Evolutionary conservation across 2,797 vertebrate species (phyloP), one percentile per base, ranked within the genome.

Genomic region (Lutjanus campechanus): DNA sequence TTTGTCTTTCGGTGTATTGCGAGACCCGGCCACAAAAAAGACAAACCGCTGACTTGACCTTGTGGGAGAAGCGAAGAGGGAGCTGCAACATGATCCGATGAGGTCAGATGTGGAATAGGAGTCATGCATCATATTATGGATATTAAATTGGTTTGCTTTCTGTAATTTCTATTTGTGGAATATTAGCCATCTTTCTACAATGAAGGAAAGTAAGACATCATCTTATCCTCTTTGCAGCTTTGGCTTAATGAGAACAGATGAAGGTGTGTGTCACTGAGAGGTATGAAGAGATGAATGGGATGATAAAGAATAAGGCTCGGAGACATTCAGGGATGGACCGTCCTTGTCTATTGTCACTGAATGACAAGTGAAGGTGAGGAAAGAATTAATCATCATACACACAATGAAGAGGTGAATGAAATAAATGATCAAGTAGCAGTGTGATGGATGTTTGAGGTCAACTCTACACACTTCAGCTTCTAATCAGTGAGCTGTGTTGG

Each of bases 161-260:
- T 68, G 17, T 55, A 6, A 79, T 65, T 75, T 77, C 16, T 67
- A 44, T 69, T 70, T 40, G 70, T 68, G 25, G 17, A 49, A 68
- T 36, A 71, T 61, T 70, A 46, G 19, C 6, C 0, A 44, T 70
- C n/a, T 70, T 1, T 22, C 11, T 11, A 25, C 15, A 55, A 19
- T 59, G 40, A 53, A 50, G 15, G n/a, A 66, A 61, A 16, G 7
- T 0, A 17, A 25, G 17, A 11, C 13, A 15, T 44, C 20, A 53
- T 19, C 15, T 60, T 46, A 17, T 61, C 19, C 44, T 69, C 22
- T 72, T 12, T 29, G 6, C 36, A 25, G 61, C 47, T 64, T 64
- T 67, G 77, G 20, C 46, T 20, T 64, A 77, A 85, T 77, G 62
- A 79, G 43, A 82, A 55, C 50, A 79, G 67, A 80, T 82, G 67